A percentile compares a stretch with the other conserved stretches of the same genome.
Evolutionary conservation across 2,888 invertebrate genomes (phyloP).

Genomic region (Melinaea marsaeus): DNA sequence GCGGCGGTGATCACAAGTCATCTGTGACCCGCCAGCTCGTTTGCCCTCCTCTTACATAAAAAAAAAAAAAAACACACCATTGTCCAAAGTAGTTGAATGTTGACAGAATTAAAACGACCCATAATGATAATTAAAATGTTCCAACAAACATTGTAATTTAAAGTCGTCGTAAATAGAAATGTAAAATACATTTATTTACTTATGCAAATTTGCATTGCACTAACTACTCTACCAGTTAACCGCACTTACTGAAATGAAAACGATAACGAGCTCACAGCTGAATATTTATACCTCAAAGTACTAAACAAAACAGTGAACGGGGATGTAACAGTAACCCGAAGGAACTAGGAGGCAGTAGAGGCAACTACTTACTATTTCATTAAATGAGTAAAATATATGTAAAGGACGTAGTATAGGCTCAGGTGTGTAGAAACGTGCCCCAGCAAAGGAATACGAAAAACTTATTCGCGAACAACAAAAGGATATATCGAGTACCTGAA

Average conservation of each 20-base stretch:
- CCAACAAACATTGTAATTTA: constrained; percentile 15
- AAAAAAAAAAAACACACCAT: background rate
- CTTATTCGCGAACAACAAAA: constrained; percentile 73
- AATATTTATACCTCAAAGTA: constrained; percentile 32
- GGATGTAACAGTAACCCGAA: constrained; percentile 6
- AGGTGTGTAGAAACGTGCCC: constrained; percentile 55
- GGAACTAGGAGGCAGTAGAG: background rate
- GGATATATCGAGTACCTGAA: constrained; percentile 34
- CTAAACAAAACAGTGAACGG: constrained; percentile 20
- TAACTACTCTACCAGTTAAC: constrained; percentile 36
- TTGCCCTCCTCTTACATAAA: too few species aligned
- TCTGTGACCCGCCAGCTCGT: too few species aligned
- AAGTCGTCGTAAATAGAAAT: constrained; percentile 18
- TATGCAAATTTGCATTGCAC: constrained; percentile 37
- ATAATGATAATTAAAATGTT: constrained; percentile 1
- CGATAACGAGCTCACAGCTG: constrained; percentile 45
- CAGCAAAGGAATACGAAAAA: constrained; percentile 55
- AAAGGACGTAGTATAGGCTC: constrained; percentile 50
- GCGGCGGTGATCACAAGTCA: too few species aligned
- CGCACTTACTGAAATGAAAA: constrained; percentile 47
- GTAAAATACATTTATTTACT: constrained; percentile 21
- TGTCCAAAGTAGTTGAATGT: constrained; percentile 1
- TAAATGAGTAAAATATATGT: constrained; percentile 38
- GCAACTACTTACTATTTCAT: too few species aligned
- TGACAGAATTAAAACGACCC: background rate